phyloP scores from a whole-genome alignment of 2,797 vertebrate genomes.

The Bucorvus abyssinicus region DNA sequence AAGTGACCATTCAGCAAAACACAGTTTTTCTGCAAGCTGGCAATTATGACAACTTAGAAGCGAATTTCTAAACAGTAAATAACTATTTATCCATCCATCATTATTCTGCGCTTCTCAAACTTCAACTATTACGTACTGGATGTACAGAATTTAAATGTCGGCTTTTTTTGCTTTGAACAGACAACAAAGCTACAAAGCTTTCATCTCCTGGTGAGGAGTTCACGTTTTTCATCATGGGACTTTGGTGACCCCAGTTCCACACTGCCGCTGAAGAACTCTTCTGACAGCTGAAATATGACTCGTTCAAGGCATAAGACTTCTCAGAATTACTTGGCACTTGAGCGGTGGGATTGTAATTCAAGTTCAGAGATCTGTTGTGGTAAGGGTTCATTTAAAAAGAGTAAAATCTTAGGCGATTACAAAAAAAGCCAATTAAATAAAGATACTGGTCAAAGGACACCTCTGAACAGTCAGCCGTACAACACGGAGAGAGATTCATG shows the following conservation, averaged over 20 bases:
- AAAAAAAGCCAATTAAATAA: not conserved
- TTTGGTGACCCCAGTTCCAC: conserved; percentile 5
- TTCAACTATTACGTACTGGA: not conserved
- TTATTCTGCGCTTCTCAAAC: not conserved
- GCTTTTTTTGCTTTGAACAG: not conserved
- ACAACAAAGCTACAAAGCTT: conserved; percentile 8
- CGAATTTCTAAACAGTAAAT: not conserved
- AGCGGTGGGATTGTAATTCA: conserved; percentile 14
- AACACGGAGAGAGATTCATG: not conserved
- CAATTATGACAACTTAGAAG: not conserved
- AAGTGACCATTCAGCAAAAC: not conserved
- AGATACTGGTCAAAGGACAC: not conserved
- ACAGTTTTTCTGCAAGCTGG: not conserved
- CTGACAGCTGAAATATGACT: conserved; percentile 17
- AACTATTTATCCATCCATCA: not conserved
- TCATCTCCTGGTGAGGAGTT: not conserved
- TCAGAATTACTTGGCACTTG: not conserved
- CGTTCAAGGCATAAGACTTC: not conserved
- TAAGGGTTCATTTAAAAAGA: not conserved
- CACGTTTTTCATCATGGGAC: not conserved
- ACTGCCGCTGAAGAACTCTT: not conserved
- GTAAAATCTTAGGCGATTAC: not conserved
- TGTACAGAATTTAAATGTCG: not conserved
- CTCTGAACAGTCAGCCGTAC: not conserved
- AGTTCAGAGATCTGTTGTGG: not conserved